Evolutionary conservation across 1,140 invertebrate species (phyloP), one percentile per base, ranked within the genome.

Genomic region (Drosophila elegans): DNA sequence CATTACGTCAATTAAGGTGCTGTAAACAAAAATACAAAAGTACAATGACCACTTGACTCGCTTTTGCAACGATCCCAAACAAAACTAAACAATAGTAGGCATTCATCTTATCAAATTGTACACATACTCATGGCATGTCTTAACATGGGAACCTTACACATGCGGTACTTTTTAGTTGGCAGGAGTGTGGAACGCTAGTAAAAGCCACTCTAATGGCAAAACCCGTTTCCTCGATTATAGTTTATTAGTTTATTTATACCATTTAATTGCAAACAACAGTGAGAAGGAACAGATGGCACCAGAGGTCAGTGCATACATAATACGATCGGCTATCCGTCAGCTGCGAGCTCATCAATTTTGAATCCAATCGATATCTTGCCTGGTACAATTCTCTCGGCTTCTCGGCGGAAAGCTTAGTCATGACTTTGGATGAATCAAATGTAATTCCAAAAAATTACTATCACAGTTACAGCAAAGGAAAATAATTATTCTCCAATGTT

Each of bases 261-360:
- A 71, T 49, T 71, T 57, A 71, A 71, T 71, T 71, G 52, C 68
- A 39, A 48, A 42, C 29, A 32, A 2, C 42, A 34, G 42, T 71
- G 68, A 71, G 64, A 71, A 69, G 36, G 52, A 71, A 41, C 68
- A 71, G 64, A 71, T 71, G 68, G 27, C 16, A 10, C 34, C 21
- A 36, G 44, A 57, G 64, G 68, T 49, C 68, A 48, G 16, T 68
- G 44, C 60, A 67, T 41, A 56, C 34, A 5, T 39, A 36, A 69
- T 48, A 13, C 16, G 67, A 68, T 71, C 61, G 21, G 41, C 16
- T 38, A 11, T 42, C 59, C 59, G 39, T 48, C 49, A 32, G 27
- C 49, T 46, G 32, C 16, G 32, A 45, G 36, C 68, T 57, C 68
- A 71, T 71, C 66, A 56, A 71, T 71, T 57, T 36, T 56, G 21